Conservation (phyloP, 2,797 vertebrate species). For the Ispidina picta region DNA sequence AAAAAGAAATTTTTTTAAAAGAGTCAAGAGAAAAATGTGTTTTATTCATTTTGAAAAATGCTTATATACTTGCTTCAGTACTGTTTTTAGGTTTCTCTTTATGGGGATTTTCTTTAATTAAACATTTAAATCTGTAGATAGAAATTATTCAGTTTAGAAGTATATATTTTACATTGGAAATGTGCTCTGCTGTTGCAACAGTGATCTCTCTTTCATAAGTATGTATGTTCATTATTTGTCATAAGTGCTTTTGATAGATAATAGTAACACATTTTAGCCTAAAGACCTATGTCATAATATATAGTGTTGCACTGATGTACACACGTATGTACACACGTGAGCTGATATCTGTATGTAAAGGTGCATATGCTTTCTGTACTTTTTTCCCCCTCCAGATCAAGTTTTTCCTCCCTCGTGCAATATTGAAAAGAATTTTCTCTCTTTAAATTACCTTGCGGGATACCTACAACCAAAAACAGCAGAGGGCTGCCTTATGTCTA, state of each 20-base stretch:
- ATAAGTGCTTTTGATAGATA: neutral
- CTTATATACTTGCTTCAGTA: neutral
- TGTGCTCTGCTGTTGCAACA: neutral
- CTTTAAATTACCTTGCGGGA: conserved; percentile 95
- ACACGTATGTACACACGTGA: fast-evolving
- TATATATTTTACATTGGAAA: neutral
- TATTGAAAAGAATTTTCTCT: conserved; percentile 94
- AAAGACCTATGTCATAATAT: neutral
- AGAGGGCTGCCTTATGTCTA: conserved; percentile 87
- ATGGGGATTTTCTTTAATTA: conserved; percentile 27
- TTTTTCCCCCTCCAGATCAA: conserved; percentile 79
- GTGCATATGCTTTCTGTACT: neutral
- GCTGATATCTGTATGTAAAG: neutral
- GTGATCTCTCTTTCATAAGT: neutral
- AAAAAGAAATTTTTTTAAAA: neutral
- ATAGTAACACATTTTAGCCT: neutral
- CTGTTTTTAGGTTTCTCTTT: conserved; percentile 30
- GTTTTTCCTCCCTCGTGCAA: conserved; percentile 88
- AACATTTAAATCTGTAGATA: conserved; percentile 11
- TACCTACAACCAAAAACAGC: conserved; percentile 89
- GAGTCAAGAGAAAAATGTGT: neutral
- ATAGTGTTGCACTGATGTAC: fast-evolving
- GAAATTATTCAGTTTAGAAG: conserved; percentile 9
- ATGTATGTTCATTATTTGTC: neutral
- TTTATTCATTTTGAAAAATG: neutral